Percentiles rank a stretch among this genome's conserved stretches.
phyloP scores from a whole-genome alignment of 2,113 vertebrate genomes.

The Geothlypis trichas region DNA sequence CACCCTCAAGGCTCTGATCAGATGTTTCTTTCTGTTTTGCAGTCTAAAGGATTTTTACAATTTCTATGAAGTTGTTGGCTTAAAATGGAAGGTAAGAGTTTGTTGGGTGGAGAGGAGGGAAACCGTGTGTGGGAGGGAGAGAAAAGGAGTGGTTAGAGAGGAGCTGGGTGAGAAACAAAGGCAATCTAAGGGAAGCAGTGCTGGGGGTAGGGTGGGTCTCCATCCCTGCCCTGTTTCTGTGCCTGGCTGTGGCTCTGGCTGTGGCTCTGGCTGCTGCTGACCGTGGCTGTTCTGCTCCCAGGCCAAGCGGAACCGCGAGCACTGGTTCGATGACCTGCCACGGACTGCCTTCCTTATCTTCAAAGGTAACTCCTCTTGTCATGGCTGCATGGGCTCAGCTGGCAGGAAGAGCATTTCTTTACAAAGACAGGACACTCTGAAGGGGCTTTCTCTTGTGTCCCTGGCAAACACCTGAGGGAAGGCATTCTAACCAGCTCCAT shows the following conservation, averaged over 20 bases:
- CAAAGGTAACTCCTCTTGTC: constrained; percentile 78
- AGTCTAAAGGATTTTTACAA: constrained; percentile 95
- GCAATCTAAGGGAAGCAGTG: background rate
- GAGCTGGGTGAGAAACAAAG: background rate
- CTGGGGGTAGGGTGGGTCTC: background rate
- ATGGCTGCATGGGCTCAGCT: background rate
- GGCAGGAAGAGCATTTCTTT: background rate
- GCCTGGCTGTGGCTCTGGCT: background rate
- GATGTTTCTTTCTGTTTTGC: constrained; percentile 40
- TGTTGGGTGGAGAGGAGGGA: background rate
- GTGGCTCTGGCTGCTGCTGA: background rate
- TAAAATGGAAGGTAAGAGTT: constrained; percentile 92
- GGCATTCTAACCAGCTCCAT: background rate
- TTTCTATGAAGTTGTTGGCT: constrained; percentile 93
- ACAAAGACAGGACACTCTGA: background rate
- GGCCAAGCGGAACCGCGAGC: constrained; percentile 88
- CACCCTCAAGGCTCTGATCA: background rate
- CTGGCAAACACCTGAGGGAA: background rate
- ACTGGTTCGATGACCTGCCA: constrained; percentile 97
- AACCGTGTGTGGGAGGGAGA: background rate
- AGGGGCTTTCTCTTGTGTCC: background rate
- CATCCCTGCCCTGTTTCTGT: background rate
- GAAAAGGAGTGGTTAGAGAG: background rate
- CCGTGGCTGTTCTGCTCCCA: background rate
- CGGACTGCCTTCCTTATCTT: constrained; percentile 94